Evolutionary conservation across 2,113 vertebrate species (phyloP).

Genomic region (Apeltes quadracus): DNA sequence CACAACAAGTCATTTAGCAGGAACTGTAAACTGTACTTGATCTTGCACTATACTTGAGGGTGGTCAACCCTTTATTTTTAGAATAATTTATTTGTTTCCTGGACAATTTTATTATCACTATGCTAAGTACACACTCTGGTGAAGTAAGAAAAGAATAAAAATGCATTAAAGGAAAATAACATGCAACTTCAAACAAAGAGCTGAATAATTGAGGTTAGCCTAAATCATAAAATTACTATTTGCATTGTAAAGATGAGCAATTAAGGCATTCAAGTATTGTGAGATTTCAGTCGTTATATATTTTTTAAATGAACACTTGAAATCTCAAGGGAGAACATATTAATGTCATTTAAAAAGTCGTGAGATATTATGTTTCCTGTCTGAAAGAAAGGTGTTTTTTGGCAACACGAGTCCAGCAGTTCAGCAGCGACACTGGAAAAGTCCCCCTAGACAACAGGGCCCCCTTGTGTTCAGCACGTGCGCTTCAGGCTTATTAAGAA

Average conservation of each 20-base stretch:
- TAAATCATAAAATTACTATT: background rate
- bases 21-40: background rate
- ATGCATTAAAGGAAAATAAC: background rate
- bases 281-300: background rate
- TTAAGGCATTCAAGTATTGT: background rate
- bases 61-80: no score
- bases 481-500: conserved; percentile 7
- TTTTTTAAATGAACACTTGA: background rate
- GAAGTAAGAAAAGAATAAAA: background rate
- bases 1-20: no score
- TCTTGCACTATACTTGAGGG: background rate
- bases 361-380: conserved; percentile 11
- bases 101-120: background rate
- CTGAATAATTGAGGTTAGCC: background rate
- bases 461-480: conserved; percentile 58
- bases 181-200: background rate
- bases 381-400: background rate
- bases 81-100: background rate
- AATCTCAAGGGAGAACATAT: background rate
- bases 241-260: background rate
- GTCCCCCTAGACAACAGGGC: conserved; percentile 45
- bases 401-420: background rate
- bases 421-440: background rate
- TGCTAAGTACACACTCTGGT: background rate
- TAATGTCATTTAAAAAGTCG: background rate